These are phyloP conservation scores for Marisa cornuarietis DNA, from an alignment of 1,140 invertebrate species.

Conservation along the genomic window DNA sequence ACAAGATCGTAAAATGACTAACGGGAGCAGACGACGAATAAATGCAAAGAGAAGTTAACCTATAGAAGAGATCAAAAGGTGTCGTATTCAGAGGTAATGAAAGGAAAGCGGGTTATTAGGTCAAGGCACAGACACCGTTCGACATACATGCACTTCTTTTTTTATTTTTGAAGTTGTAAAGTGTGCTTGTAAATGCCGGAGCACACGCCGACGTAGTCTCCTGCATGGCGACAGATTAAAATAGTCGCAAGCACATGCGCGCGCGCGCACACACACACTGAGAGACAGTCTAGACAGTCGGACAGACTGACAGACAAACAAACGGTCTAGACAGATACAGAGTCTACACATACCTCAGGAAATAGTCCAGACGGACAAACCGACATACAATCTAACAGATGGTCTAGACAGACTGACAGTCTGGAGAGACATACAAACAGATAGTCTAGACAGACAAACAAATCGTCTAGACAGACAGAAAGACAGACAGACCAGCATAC, in stretches of 20 bases:
- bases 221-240: not conserved
- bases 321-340: not conserved
- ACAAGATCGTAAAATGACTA: too few species aligned
- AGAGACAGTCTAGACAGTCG: not conserved
- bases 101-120: too few species aligned
- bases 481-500: not conserved
- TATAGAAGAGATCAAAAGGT: too few species aligned
- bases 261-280: not conserved
- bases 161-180: too few species aligned
- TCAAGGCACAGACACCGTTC: too few species aligned
- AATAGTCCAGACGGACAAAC: not conserved
- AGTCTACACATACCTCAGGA: not conserved
- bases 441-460: too few species aligned
- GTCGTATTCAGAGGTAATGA: too few species aligned
- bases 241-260: not conserved
- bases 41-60: too few species aligned
- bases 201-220: not conserved
- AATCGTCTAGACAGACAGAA: not conserved
- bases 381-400: not conserved
- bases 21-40: too few species aligned
- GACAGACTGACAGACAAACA: slow-evolving; percentile 2
- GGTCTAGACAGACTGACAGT: not conserved
- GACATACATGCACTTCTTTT: too few species aligned
- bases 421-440: too few species aligned
- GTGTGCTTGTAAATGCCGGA: not conserved